Conservation (phyloP, 2,113 vertebrate genomes). For the Nothocercus nigrocapillus region DNA sequence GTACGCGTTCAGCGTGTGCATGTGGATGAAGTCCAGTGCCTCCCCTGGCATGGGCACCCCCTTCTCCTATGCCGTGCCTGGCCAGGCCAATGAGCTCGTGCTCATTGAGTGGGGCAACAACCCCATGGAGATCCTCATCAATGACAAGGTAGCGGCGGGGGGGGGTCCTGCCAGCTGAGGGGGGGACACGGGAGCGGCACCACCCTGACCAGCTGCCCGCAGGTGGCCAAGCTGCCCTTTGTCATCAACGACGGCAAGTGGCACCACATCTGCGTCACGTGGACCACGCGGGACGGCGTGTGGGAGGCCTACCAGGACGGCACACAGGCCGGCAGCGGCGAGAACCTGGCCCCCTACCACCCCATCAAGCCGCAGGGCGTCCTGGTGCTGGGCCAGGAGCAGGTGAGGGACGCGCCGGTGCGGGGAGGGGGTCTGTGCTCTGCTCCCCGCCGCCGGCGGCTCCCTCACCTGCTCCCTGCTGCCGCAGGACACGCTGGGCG, state of each 20-base stretch:
- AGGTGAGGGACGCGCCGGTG: conserved; percentile 74
- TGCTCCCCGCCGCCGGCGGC: neutral
- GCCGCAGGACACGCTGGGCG: conserved; percentile 90
- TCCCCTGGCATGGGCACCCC: conserved; percentile 94
- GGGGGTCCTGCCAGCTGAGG: no score
- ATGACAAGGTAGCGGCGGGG: conserved; percentile 86
- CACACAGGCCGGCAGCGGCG: conserved; percentile 87
- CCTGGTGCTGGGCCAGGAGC: conserved; percentile 95
- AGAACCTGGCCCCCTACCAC: conserved; percentile 95
- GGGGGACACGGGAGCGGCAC: fast-evolving
- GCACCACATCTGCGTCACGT: conserved; percentile 97
- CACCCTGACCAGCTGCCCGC: neutral
- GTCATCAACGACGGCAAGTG: conserved; percentile 95
- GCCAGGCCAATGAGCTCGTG: conserved; percentile 95
- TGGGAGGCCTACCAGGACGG: conserved; percentile 98
- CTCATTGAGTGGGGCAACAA: conserved; percentile 98
- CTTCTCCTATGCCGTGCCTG: conserved; percentile 93
- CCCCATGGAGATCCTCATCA: conserved; percentile 97
- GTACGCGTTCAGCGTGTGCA: conserved; percentile 94
- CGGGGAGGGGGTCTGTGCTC: fast-evolving
- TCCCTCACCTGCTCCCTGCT: neutral
- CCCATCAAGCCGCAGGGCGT: conserved; percentile 96
- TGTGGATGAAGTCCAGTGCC: conserved; percentile 97
- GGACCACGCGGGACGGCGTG: conserved; percentile 95
- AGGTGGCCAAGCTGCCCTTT: conserved; percentile 96